These are phyloP conservation scores for Capitulum mitella DNA, from an alignment of 2,888 invertebrate species.

Conservation along the genomic window DNA sequence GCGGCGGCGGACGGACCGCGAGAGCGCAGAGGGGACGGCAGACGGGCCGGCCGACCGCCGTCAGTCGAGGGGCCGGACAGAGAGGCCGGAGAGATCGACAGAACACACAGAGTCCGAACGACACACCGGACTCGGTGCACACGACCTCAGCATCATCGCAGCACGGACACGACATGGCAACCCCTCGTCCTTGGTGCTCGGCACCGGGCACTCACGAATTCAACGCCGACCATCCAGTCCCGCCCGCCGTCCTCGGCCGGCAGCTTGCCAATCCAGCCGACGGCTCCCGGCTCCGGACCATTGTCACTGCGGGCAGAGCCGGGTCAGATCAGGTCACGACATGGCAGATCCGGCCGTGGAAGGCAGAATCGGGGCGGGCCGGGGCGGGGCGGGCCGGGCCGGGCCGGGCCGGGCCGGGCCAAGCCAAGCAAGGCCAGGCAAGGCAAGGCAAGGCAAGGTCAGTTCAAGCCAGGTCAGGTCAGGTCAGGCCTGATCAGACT, in stretches of 20 bases:
- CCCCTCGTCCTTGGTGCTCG: too few relatives aligned
- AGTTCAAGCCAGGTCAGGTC: constrained; percentile 36
- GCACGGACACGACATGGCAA: too few relatives aligned
- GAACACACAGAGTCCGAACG: too few relatives aligned
- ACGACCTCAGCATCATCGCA: too few relatives aligned
- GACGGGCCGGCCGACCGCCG: too few relatives aligned
- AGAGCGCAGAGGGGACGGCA: too few relatives aligned
- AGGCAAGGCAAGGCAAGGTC: constrained; percentile 44
- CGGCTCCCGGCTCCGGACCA: constrained; percentile 47
- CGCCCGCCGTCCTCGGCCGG: constrained; percentile 44
- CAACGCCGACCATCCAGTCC: constrained; percentile 50
- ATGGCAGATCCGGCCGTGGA: too few relatives aligned
- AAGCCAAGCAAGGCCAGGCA: constrained; percentile 45
- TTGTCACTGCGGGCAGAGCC: constrained; percentile 41
- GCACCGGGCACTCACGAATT: constrained; percentile 47
- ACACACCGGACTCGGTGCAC: too few relatives aligned
- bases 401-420: not conserved
- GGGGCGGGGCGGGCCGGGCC: not conserved
- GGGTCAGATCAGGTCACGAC: not conserved
- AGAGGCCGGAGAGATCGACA: too few relatives aligned
- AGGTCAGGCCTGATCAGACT: not conserved
- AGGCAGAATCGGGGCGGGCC: not conserved
- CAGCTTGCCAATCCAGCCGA: constrained; percentile 50
- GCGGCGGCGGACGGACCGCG: too few relatives aligned
- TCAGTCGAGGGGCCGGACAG: too few relatives aligned